phyloP scores from a whole-genome alignment of 2,888 invertebrate genomes.

The Halocaridina rubra region DNA sequence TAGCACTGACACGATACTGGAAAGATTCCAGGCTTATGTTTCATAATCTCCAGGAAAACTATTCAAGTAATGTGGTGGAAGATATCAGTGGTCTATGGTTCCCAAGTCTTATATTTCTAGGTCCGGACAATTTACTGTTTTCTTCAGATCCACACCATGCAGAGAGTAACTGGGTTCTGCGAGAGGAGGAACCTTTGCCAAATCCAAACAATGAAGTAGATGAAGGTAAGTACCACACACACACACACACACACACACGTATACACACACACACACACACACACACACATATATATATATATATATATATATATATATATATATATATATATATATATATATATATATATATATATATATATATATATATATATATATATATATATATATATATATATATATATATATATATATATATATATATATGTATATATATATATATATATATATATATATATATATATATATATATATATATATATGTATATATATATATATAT shows the following conservation, averaged over 20 bases:
- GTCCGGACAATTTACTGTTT: constrained; percentile 1
- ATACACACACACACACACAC: background rate
- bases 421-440: background rate
- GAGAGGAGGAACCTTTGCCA: background rate
- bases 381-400: background rate
- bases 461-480: background rate
- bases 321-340: background rate
- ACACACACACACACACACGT: background rate
- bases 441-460: background rate
- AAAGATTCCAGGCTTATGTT: background rate
- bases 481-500: background rate
- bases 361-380: background rate
- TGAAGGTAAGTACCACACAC: background rate
- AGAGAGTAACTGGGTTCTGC: constrained; percentile 7
- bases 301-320: background rate
- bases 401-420: background rate
- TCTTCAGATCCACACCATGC: background rate
- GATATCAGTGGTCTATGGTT: constrained; percentile 6
- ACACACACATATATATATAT: background rate
- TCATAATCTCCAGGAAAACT: background rate
- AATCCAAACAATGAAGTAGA: background rate
- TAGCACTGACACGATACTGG: constrained; percentile 7
- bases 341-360: background rate
- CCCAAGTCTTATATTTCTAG: background rate
- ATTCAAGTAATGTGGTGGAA: constrained; percentile 7